Evolutionary conservation across 2,113 vertebrate genomes (phyloP), one percentile per base, ranked within the genome.

Genomic region (Larimichthys polyactis): DNA sequence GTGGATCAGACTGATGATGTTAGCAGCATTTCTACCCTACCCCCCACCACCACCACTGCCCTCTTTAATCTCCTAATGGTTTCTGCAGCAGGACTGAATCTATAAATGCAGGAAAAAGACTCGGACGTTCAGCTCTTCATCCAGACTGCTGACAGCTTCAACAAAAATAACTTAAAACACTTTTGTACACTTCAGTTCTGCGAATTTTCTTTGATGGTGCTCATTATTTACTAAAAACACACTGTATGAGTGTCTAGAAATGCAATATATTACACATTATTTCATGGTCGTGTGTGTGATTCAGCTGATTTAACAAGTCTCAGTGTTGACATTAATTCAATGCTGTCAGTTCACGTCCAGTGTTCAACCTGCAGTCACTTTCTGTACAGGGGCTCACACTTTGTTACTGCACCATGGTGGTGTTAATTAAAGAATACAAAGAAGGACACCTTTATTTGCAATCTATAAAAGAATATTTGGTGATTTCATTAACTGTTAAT

Each of bases 11-110:
- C 57, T 60, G 69, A 79, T 87, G 81, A 89, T 82, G 82, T 78
- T 67, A 75, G 79, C 75, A 79, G 78, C 48, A 65, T 78, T 57
- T 19, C 60, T 24, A 11, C 43, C 65, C 68, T 11, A 15, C 52
- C 54, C 54, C 11, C n/a, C 27, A 27, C 27, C 52, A 10, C 52
- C 10, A 40, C 67, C 52, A 0, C 57, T 22, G 5, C 74, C 70
- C 22, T n/a, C 32, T 84, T 88, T 87, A 87, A 91, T 93, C 84
- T 86, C 55, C 86, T 93, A 91, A 91, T 91, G 87, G 87, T 78
- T 77, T 84, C 69, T 86, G 88, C 81, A 77, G 85, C 75, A 85
- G 73, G 44, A 79, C 49, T 54, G 63, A 79, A 90, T 81, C 72
- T 75, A 81, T 88, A 83, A 78, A 81, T 55, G 73, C 58, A 82